Conservation (phyloP, 53 echinoderm and acorn worm genomes). For the Patiria pectinifera region DNA sequence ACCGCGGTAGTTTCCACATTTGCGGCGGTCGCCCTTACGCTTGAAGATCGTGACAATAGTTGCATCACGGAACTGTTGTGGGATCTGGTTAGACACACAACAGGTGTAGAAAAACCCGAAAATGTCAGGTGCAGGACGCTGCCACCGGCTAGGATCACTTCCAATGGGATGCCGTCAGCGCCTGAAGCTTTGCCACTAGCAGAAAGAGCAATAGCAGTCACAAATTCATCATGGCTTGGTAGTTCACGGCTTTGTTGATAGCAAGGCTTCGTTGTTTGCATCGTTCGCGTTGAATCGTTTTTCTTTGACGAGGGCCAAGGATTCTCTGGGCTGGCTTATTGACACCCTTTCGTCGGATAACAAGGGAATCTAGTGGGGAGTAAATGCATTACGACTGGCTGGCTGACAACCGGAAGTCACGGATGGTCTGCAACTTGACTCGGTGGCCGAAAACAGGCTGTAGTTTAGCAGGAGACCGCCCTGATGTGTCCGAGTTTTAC, state of each 20-base stretch:
- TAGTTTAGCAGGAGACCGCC: constrained; percentile 17
- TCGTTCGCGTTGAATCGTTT: constrained; percentile 34
- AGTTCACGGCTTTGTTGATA: neutral
- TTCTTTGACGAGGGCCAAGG: constrained; percentile 6
- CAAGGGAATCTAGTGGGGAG: constrained; percentile 12
- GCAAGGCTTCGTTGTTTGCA: constrained; percentile 32
- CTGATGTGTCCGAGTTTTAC: constrained; percentile 13
- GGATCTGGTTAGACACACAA: too few species aligned
- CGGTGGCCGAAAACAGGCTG: constrained; percentile 32
- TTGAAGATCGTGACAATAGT: constrained; percentile 6
- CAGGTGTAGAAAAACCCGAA: too few species aligned
- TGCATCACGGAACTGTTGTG: neutral
- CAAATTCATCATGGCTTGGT: constrained; percentile 19
- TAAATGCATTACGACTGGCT: constrained; percentile 54
- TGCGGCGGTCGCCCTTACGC: neutral
- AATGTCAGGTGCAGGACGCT: too few species aligned
- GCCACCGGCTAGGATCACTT: too few species aligned
- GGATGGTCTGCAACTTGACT: constrained; percentile 51
- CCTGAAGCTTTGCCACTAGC: constrained; percentile 12
- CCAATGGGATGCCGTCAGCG: neutral
- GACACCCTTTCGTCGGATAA: constrained; percentile 28
- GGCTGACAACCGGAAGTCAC: constrained; percentile 32
- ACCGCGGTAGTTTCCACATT: constrained; percentile 23
- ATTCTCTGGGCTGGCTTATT: constrained; percentile 29
- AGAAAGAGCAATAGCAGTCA: constrained; percentile 12